Evolutionary conservation across 1,140 invertebrate genomes (phyloP).

Genomic region (Formica exsecta): DNA sequence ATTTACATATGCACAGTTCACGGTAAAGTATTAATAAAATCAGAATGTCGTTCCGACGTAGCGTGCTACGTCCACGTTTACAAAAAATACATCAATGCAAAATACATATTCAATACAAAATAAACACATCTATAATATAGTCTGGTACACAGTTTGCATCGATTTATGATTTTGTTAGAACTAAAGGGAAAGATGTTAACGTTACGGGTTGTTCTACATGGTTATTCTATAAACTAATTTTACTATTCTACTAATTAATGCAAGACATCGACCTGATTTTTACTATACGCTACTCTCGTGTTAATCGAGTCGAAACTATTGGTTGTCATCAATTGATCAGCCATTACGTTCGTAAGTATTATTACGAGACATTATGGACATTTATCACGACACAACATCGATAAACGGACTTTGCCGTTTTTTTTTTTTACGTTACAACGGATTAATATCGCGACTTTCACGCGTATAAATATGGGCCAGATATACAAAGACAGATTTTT

Average conservation of each 20-base stretch:
- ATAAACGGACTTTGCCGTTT: slow-evolving; percentile 56
- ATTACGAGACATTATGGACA: slow-evolving; percentile 73
- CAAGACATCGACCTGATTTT: slow-evolving; percentile 44
- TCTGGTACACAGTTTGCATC: slow-evolving; percentile 56
- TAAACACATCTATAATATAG: slow-evolving; percentile 79
- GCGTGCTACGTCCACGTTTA: slow-evolving; percentile 21
- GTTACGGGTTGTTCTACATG: slow-evolving; percentile 22
- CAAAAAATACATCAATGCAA: slow-evolving; percentile 79
- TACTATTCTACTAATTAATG: slow-evolving; percentile 62
- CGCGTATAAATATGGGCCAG: slow-evolving; percentile 17
- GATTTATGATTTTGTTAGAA: slow-evolving; percentile 41
- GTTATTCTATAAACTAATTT: slow-evolving; percentile 32
- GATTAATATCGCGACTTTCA: slow-evolving; percentile 41
- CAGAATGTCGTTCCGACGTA: slow-evolving; percentile 60
- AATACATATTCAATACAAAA: slow-evolving; percentile 81
- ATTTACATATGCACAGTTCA: slow-evolving; percentile 80
- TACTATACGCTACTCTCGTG: slow-evolving; percentile 48
- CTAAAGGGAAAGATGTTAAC: slow-evolving; percentile 17
- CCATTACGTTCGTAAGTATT: slow-evolving; percentile 45
- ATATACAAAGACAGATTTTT: neutral
- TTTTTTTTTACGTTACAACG: slow-evolving; percentile 50
- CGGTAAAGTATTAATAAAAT: slow-evolving; percentile 77
- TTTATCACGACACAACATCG: slow-evolving; percentile 75
- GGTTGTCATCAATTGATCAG: slow-evolving; percentile 48
- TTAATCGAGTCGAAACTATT: slow-evolving; percentile 43